Evolutionary conservation across 2,113 vertebrate genomes (phyloP).

Genomic region (Cacatua alba): DNA sequence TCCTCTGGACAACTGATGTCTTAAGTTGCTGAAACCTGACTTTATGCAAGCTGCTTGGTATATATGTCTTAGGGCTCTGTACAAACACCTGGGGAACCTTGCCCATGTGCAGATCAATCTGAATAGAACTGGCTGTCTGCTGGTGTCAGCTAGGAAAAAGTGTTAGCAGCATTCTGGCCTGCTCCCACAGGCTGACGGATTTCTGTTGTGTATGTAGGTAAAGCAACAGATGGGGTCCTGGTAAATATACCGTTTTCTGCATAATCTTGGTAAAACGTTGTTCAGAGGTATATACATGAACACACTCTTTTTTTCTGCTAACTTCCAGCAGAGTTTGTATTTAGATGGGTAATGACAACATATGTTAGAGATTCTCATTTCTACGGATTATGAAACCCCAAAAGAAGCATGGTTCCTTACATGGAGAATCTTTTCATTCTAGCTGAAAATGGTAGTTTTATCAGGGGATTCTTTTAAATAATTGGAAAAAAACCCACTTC

Average conservation of each 20-base stretch:
- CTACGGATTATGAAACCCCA: not conserved
- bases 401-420: not conserved
- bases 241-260: not conserved
- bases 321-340: not conserved
- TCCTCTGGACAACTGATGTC: not conserved
- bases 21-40: not conserved
- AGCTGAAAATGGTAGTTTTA: not conserved
- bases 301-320: not conserved
- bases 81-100: not conserved
- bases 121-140: not conserved
- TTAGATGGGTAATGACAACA: not conserved
- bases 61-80: not conserved
- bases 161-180: not conserved
- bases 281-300: not conserved
- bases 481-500: accelerated
- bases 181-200: not conserved
- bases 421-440: not conserved
- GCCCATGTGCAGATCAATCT: not conserved
- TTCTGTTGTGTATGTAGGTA: not conserved
- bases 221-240: not conserved
- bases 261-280: not conserved
- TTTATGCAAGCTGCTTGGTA: not conserved
- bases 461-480: not conserved
- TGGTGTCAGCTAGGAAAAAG: not conserved
- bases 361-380: not conserved